phyloP scores from a whole-genome alignment of 2,113 vertebrate genomes.

The Chlamydotis undulata region DNA sequence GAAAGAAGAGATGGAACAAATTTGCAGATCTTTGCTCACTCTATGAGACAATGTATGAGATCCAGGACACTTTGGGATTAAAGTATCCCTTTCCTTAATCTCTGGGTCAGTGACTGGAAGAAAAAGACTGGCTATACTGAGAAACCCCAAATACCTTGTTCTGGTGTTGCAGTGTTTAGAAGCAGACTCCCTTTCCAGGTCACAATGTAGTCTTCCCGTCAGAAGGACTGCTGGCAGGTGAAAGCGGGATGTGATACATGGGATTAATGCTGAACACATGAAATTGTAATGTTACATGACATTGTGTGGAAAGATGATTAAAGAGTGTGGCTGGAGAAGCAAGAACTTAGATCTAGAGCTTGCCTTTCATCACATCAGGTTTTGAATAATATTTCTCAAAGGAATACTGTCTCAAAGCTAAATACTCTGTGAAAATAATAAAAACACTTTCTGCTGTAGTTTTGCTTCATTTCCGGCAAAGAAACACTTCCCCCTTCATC shows the following conservation, averaged over 20 bases:
- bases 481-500: background rate
- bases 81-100: background rate
- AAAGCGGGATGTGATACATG: background rate
- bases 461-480: slow-evolving; percentile 6
- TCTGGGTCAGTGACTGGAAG: background rate
- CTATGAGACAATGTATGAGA: background rate
- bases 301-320: background rate
- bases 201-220: background rate
- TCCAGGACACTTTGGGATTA: background rate
- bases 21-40: background rate
- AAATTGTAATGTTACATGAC: background rate
- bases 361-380: background rate
- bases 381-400: background rate
- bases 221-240: background rate
- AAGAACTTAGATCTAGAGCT: background rate
- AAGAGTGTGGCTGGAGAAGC: background rate
- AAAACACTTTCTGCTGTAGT: background rate
- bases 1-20: background rate
- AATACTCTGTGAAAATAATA: background rate
- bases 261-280: background rate
- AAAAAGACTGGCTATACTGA: background rate
- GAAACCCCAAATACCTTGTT: background rate
- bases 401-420: background rate
- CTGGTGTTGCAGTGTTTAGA: background rate
- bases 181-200: background rate